Evolutionary conservation across 1,140 invertebrate genomes (phyloP), one percentile per base, ranked within the genome.

Genomic region (Idris sp.): DNA sequence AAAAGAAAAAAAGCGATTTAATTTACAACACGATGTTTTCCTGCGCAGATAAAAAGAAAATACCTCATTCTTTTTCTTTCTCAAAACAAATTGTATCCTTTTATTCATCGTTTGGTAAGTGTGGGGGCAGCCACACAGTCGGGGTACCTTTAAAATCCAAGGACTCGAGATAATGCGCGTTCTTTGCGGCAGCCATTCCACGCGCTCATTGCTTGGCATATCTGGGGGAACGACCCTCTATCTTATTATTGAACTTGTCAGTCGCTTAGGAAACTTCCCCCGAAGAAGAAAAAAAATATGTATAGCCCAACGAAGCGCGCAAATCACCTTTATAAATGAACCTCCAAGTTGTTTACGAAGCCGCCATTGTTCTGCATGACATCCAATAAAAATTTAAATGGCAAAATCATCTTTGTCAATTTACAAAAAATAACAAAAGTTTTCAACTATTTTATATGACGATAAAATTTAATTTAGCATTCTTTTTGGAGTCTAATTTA

Each of bases 81-180:
- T 30, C 3, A 6, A 28, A 18, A 28, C 8, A 51, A 67, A 62
- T 67, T 43, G 40, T 58, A 48, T 43, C 28, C 16, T 62, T 67
- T 59, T 65, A 46, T 69, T 68, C 26, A 26, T 10, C 31, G 54
- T 41, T 9, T 31, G 15, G 18, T 26, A 58, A 62, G 33, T 62
- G 44, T 7, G 28, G 14, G 64, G 31, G 16, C 22, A n/a, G n/a
- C n/a, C n/a, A n/a, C n/a, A n/a, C 43, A 22, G 9, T 10, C 0
- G n/a, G 18, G 48, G 44, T 46, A 51, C 62, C 31, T 65, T 77
- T 74, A 71, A 79, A 78, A 71, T 74, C 61, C 43, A 15, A 48
- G 62, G 75, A 72, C 43, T 69, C 54, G 73, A 78, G 74, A 71
- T 77, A 74, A 78, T 77, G 69, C 41, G 64, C 61, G 76, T 67